phyloP scores from a whole-genome alignment of 2,888 invertebrate species.

The Pasiphila rectangulata region DNA sequence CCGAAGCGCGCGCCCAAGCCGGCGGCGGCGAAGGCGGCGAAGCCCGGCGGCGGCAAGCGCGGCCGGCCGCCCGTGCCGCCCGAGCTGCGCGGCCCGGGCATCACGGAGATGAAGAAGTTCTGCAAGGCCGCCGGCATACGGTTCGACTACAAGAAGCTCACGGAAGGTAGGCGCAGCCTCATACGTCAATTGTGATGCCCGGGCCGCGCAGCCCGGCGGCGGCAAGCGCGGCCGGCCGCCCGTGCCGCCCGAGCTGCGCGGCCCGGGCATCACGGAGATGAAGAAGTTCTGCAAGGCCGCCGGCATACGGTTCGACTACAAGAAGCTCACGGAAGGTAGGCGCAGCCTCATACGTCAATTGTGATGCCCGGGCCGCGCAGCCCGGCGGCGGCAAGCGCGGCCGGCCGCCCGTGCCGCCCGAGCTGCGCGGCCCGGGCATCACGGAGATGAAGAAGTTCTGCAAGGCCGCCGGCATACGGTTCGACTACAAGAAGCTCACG shows the following conservation, averaged over 20 bases:
- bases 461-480: slow-evolving; percentile 74
- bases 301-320: slow-evolving; percentile 74
- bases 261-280: slow-evolving; percentile 76
- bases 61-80: slow-evolving; percentile 73
- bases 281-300: slow-evolving; percentile 78
- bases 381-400: slow-evolving; percentile 53
- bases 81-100: slow-evolving; percentile 69
- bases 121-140: slow-evolving; percentile 76
- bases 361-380: slow-evolving; percentile 32
- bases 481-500: slow-evolving; percentile 75
- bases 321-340: slow-evolving; percentile 75
- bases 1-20: slow-evolving; percentile 67
- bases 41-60: slow-evolving; percentile 44
- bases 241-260: slow-evolving; percentile 68
- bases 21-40: slow-evolving; percentile 50
- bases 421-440: slow-evolving; percentile 70
- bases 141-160: slow-evolving; percentile 75
- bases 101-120: slow-evolving; percentile 77
- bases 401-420: slow-evolving; percentile 70
- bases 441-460: slow-evolving; percentile 78
- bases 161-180: slow-evolving; percentile 64
- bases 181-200: too few relatives aligned
- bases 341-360: too few relatives aligned
- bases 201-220: slow-evolving; percentile 31
- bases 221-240: slow-evolving; percentile 66